Evolutionary conservation across 2,113 vertebrate species (phyloP).

Genomic region (Ochotona curzoniae): DNA sequence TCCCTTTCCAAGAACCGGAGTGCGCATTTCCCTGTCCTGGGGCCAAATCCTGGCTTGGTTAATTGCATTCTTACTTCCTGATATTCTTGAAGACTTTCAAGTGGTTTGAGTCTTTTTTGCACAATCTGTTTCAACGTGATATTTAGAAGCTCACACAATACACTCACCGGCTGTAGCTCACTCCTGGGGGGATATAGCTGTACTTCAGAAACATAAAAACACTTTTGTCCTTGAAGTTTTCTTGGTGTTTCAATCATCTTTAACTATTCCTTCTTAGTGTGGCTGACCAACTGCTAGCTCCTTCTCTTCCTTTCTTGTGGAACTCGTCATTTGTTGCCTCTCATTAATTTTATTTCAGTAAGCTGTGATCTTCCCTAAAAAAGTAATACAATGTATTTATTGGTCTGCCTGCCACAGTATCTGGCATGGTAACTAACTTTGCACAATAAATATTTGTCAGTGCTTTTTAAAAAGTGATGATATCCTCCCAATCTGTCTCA

Average conservation of each 20-base stretch:
- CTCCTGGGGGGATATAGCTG: background rate
- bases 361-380: slow-evolving; percentile 33
- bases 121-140: slow-evolving; percentile 59
- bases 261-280: background rate
- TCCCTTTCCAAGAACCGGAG: slow-evolving; percentile 43
- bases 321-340: slow-evolving; percentile 39
- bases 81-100: slow-evolving; percentile 65
- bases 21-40: slow-evolving; percentile 64
- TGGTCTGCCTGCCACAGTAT: slow-evolving; percentile 6
- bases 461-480: slow-evolving; percentile 49
- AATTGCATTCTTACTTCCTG: slow-evolving; percentile 58
- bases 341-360: slow-evolving; percentile 53
- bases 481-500: slow-evolving; percentile 1
- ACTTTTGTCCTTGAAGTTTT: slow-evolving; percentile 46
- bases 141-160: slow-evolving; percentile 49
- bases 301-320: slow-evolving; percentile 33
- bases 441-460: slow-evolving; percentile 44
- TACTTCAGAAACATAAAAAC: slow-evolving; percentile 31
- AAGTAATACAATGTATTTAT: slow-evolving; percentile 39
- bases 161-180: slow-evolving; percentile 38
- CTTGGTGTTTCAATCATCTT: background rate
- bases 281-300: slow-evolving; percentile 6
- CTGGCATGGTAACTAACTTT: background rate
- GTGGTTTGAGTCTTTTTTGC: slow-evolving; percentile 54
- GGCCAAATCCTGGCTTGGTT: slow-evolving; percentile 58